phyloP scores from a whole-genome alignment of 1,140 invertebrate genomes.

The Physella acuta region DNA sequence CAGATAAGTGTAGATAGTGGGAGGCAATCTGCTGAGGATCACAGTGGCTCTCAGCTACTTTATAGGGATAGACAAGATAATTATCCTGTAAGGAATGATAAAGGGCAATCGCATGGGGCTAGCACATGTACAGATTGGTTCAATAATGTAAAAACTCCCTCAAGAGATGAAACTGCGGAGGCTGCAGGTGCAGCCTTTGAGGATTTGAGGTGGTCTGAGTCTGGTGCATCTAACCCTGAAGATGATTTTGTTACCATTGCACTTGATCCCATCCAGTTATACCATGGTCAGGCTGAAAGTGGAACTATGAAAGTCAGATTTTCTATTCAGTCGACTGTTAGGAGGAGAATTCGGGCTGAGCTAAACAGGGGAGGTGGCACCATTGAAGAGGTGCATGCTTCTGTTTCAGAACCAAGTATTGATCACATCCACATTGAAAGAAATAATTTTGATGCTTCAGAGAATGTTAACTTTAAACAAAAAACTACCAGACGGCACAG shows the following conservation, averaged over 20 bases:
- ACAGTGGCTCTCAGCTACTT: too few species aligned
- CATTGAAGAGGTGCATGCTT: slow-evolving; percentile 18
- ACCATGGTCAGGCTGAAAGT: slow-evolving; percentile 21
- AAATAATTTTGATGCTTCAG: background rate
- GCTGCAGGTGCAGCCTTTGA: background rate
- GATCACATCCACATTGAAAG: background rate
- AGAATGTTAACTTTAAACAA: too few species aligned
- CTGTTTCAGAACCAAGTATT: slow-evolving; percentile 8
- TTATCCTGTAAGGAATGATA: background rate
- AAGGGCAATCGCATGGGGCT: background rate
- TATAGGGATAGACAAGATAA: background rate
- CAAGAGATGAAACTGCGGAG: background rate
- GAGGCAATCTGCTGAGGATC: background rate
- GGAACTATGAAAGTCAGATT: slow-evolving; percentile 30
- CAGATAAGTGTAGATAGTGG: background rate
- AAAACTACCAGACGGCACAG: too few species aligned
- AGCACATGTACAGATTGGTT: background rate
- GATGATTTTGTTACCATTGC: slow-evolving; percentile 21
- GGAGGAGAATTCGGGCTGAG: slow-evolving; percentile 9
- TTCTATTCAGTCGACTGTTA: slow-evolving; percentile 30
- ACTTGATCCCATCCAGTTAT: slow-evolving; percentile 21
- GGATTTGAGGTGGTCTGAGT: slow-evolving; percentile 8
- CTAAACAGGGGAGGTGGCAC: background rate
- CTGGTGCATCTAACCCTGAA: background rate
- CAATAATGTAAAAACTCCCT: background rate